These are phyloP conservation scores for Pseudorhombus dupliciocellatus DNA, from an alignment of 2,113 vertebrate genomes.

Conservation along the genomic window DNA sequence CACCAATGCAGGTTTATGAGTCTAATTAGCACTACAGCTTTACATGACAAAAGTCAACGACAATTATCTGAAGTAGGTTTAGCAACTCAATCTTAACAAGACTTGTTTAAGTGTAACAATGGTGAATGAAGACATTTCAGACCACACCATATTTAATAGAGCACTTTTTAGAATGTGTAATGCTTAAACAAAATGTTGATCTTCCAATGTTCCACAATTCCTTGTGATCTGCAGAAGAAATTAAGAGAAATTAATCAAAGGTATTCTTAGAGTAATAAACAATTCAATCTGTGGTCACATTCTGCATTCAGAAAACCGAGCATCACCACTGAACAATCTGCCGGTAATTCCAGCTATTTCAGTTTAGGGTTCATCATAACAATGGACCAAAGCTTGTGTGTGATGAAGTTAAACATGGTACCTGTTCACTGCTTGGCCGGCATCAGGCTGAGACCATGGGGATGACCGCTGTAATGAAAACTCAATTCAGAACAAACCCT, in stretches of 20 bases:
- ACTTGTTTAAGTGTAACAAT: too few species aligned
- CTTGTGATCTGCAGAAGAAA: neutral
- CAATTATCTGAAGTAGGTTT: too few species aligned
- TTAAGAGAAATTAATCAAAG: too few species aligned
- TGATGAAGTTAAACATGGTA: neutral
- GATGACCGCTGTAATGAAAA: neutral
- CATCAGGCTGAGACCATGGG: neutral
- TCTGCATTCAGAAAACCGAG: constrained; percentile 83
- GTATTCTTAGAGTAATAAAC: too few species aligned
- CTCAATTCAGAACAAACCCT: neutral
- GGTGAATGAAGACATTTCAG: too few species aligned
- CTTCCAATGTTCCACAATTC: neutral
- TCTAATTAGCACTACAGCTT: too few species aligned
- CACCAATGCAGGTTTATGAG: too few species aligned
- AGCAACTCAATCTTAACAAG: too few species aligned
- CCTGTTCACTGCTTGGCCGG: neutral
- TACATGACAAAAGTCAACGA: too few species aligned
- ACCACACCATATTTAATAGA: too few species aligned
- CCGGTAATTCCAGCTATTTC: constrained; percentile 88
- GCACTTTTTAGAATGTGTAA: too few species aligned
- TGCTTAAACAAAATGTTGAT: too few species aligned
- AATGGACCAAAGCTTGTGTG: neutral
- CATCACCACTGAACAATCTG: constrained; percentile 89
- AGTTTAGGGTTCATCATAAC: constrained; percentile 61
- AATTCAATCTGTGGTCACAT: neutral